Base-by-base conservation (phyloP, 92 coral and sea anemone genomes). In the Actinostola sp. region DNA sequence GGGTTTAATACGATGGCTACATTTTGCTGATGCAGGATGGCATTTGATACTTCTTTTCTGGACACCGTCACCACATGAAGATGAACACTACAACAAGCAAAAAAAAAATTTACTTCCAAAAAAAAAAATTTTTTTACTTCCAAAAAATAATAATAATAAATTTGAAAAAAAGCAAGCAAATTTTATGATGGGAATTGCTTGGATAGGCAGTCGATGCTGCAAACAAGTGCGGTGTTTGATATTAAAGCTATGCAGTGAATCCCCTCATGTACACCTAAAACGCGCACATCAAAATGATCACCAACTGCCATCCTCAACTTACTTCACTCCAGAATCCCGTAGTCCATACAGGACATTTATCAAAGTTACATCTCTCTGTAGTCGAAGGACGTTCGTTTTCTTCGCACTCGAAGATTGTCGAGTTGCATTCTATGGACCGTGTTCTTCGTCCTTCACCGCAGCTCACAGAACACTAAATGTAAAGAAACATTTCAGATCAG, bases 261-360 rank as follows among this genome's bases (percentile, higher is more conserved):
- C n/a, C n/a, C n/a, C n/a, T n/a, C n/a, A n/a, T n/a, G n/a, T n/a
- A n/a, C n/a, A n/a, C n/a, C n/a, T n/a, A n/a, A 12, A 45, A 30
- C 0, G n/a, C 54, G 3, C 2, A 2, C 17, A n/a, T 12, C n/a
- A n/a, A n/a, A n/a, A n/a, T n/a, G n/a, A n/a, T n/a, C n/a, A n/a
- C n/a, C n/a, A n/a, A n/a, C n/a, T n/a, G n/a, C n/a, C n/a, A n/a
- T n/a, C n/a, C n/a, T 39, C 14, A 24, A 53, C 60, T 53, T 53
- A 53, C 60, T 89, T 82, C 70, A 21, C 84, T 50, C 98, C 98
- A 94, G 24, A 87, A 36, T 1, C 82, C 93, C 0, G 41, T 67
- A 29, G 50, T 69, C 93, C 93, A 88, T 32, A 42, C 57, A 8
- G 93, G 96, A 50, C 96, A 89, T 29, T 19, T 49, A 11, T 86